A percentile compares a stretch with the other conserved stretches of the same genome.
phyloP scores from a whole-genome alignment of 1,140 invertebrate genomes.

The Drosophila santomea region DNA sequence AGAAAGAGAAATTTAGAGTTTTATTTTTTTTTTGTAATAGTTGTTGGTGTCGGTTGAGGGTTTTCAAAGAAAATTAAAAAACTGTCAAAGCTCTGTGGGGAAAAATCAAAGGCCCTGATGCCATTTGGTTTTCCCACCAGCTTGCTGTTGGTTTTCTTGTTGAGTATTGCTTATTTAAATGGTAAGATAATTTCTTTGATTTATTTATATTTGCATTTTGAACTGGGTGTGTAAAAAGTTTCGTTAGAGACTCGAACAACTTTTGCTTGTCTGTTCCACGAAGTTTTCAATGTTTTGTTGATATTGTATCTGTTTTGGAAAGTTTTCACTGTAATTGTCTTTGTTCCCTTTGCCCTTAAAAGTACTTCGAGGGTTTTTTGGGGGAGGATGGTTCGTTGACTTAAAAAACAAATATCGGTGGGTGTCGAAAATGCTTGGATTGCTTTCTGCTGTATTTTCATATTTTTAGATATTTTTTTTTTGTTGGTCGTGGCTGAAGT shows the following conservation, averaged over 20 bases:
- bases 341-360: constrained; percentile 22
- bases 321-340: constrained; percentile 59
- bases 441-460: constrained; percentile 42
- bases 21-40: constrained; percentile 65
- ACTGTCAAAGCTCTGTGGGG: constrained; percentile 34
- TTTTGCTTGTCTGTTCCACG: constrained; percentile 67
- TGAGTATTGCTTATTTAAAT: constrained; percentile 41
- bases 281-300: constrained; percentile 55
- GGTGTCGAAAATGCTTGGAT: constrained; percentile 35
- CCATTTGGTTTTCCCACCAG: constrained; percentile 16
- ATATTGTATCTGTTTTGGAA: constrained; percentile 47
- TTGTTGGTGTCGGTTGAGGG: constrained; percentile 39
- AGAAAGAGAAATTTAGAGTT: constrained; percentile 84
- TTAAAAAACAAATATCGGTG: constrained; percentile 37
- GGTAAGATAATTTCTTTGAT: constrained; percentile 34
- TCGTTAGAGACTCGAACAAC: constrained; percentile 43
- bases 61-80: constrained; percentile 52
- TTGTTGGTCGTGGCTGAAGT: constrained; percentile 26
- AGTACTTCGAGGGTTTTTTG: constrained; percentile 10
- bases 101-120: constrained; percentile 38
- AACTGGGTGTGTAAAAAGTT: constrained; percentile 77
- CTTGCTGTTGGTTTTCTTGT: constrained; percentile 56
- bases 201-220: constrained; percentile 78
- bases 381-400: constrained; percentile 21
- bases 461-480: background rate